Evolutionary conservation across 2,888 invertebrate genomes (phyloP).

Genomic region (Lepidocyrtoides sp.): DNA sequence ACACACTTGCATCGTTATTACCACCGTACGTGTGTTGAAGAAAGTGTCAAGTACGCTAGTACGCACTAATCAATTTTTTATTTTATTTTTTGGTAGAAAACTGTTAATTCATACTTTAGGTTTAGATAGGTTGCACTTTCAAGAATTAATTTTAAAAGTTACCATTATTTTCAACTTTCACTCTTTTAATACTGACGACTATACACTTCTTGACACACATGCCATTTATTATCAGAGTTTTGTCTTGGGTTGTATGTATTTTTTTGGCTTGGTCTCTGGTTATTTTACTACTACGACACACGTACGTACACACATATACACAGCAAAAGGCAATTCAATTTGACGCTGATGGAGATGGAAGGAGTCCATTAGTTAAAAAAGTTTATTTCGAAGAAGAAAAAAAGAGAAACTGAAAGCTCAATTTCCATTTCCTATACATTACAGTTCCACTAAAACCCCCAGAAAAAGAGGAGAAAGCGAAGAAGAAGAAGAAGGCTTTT

Average conservation of each 20-base stretch:
- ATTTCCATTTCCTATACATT: constrained; percentile 2
- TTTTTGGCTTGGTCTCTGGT: background rate
- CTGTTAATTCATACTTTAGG: too few species aligned
- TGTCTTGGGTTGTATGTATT: too few species aligned
- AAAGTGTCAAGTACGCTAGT: too few species aligned
- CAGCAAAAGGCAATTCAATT: constrained; percentile 44
- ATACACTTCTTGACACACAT: constrained; percentile 36
- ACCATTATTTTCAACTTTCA: background rate
- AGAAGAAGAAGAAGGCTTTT: background rate
- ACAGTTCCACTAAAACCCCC: background rate
- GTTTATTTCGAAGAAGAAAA: constrained; percentile 22
- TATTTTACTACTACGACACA: constrained; percentile 9
- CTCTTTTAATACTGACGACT: background rate
- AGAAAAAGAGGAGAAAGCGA: too few species aligned
- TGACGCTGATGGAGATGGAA: constrained; percentile 65
- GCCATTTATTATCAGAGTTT: background rate
- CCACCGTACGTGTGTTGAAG: too few species aligned
- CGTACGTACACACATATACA: constrained; percentile 8
- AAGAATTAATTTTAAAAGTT: background rate
- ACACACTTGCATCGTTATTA: too few species aligned
- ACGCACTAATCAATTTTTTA: too few species aligned
- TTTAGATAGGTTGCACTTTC: background rate
- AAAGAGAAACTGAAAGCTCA: constrained; percentile 5
- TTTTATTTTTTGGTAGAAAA: too few species aligned
- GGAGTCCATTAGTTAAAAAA: constrained; percentile 60